Evolutionary conservation across 2,113 vertebrate species (phyloP).

Genomic region (Atherinomorus stipes): DNA sequence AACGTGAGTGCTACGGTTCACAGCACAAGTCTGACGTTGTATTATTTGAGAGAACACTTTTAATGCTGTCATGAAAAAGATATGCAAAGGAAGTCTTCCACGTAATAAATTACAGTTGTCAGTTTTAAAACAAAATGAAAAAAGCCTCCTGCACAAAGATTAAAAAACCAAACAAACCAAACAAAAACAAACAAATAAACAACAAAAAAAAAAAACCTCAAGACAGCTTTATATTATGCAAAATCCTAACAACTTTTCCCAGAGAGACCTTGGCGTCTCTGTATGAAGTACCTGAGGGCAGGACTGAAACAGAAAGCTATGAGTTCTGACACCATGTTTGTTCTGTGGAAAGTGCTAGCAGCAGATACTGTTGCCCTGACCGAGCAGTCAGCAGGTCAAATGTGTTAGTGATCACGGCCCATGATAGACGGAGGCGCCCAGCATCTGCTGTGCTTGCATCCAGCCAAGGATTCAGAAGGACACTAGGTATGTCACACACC

Average conservation of each 20-base stretch:
- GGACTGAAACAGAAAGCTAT: slow-evolving; percentile 45
- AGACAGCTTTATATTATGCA: not conserved
- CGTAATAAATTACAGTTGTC: not conserved
- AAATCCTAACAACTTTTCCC: not conserved
- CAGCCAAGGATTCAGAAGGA: slow-evolving; percentile 67
- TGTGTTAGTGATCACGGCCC: slow-evolving; percentile 69
- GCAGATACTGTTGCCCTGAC: slow-evolving; percentile 59
- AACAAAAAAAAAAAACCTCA: not conserved
- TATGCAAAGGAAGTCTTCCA: not conserved
- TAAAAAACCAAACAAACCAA: too few species aligned
- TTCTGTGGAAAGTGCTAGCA: slow-evolving; percentile 54
- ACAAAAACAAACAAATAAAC: too few species aligned
- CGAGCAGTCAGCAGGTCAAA: slow-evolving; percentile 68
- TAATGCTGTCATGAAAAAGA: not conserved
- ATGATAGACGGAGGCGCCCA: slow-evolving; percentile 54
- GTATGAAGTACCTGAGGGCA: slow-evolving; percentile 2
- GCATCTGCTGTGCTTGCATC: slow-evolving; percentile 71
- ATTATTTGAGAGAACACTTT: slow-evolving; percentile 9
- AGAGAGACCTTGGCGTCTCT: slow-evolving; percentile 12
- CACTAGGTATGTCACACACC: slow-evolving; percentile 23
- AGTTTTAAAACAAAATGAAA: not conserved
- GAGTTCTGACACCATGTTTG: slow-evolving; percentile 32
- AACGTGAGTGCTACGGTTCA: slow-evolving; percentile 9
- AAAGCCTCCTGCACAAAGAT: too few species aligned
- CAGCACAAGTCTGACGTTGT: not conserved